A percentile compares a stretch with the other conserved stretches of the same genome.
Evolutionary conservation across 2,888 invertebrate species (phyloP).

Genomic region (Terebella lapidaria): DNA sequence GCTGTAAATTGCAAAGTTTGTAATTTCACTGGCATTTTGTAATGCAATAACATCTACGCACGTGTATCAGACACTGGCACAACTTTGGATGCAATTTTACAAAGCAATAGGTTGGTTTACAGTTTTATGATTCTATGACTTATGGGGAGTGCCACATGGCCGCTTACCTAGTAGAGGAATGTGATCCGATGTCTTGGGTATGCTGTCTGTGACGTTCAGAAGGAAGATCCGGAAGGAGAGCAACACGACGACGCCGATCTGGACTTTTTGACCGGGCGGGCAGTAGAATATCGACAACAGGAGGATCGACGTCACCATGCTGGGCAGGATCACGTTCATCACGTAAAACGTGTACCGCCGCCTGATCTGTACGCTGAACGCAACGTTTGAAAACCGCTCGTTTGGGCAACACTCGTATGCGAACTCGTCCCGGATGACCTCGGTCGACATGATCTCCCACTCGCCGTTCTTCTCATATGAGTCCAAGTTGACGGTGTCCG

Average conservation of each 20-base stretch:
- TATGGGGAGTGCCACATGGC: too few relatives aligned
- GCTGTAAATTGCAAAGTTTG: too few relatives aligned
- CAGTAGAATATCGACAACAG: constrained; percentile 23
- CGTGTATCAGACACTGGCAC: too few relatives aligned
- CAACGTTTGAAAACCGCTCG: constrained; percentile 26
- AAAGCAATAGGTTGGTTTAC: too few relatives aligned
- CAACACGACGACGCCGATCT: constrained; percentile 23
- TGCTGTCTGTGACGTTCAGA: constrained; percentile 23
- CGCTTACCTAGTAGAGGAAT: constrained; percentile 23
- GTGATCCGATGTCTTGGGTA: constrained; percentile 24
- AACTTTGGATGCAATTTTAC: too few relatives aligned
- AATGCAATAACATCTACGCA: too few relatives aligned
- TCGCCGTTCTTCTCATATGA: constrained; percentile 20
- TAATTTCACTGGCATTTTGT: too few relatives aligned
- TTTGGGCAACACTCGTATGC: constrained; percentile 26
- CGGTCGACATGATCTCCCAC: constrained; percentile 17
- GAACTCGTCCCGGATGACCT: constrained; percentile 23
- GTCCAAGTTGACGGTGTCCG: constrained; percentile 17
- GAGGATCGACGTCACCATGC: constrained; percentile 22
- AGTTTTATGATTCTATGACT: too few relatives aligned
- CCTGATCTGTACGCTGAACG: constrained; percentile 17
- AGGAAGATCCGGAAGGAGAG: constrained; percentile 23
- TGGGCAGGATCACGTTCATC: constrained; percentile 23
- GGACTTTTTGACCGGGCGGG: constrained; percentile 23
- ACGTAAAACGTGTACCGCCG: constrained; percentile 23